Base-by-base conservation (phyloP, 2,797 vertebrate species). In the Carapus acus region DNA sequence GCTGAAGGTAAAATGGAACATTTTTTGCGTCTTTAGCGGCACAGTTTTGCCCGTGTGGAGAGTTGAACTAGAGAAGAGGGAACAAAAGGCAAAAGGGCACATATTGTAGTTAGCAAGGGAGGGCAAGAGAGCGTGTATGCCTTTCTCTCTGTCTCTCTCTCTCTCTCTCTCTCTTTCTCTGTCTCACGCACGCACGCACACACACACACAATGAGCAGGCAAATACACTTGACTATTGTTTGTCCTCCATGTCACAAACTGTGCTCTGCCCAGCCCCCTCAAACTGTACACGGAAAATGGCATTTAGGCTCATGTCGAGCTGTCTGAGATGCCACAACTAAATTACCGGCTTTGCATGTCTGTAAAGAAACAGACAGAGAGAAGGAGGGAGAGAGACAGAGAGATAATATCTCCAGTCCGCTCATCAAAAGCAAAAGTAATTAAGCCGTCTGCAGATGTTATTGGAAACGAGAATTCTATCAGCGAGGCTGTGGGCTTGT, bases 361-460 rank as follows among this genome's bases (percentile, higher is more conserved):
- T 59, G 57, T 17, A 20, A 21, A 66, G 58, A 70, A 34, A 67
- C 23, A 69, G 47, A 36, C 13, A 37, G 34, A 23, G 34, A 52
- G 19, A 65, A 56, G 16, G 13, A 66, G 52, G 45, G 8, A 67
- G 33, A 53, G 71, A 60, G 71, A 65, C 67, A 63, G 62, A 71
- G 54, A 65, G 83, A 81, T 84, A 81, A 62, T 74, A 82, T 83
- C 82, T 82, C 21, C 36, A 76, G 69, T 74, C 76, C 64, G 73
- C 69, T 83, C 85, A 86, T 79, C 74, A 78, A 80, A 84, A 67
- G 76, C 62, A 80, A 84, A 88, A 87, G 87, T 88, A 89, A 89
- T 89, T 88, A 89, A 86, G 80, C 83, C 71, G 76, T 85, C 75
- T 85, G 78, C 78, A 81, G 83, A 84, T 81, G 81, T 85, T 83